Percentiles rank a stretch among this genome's conserved stretches.
These are phyloP conservation scores for Columba livia DNA, from an alignment of 2,113 vertebrate genomes.

Conservation along the genomic window DNA sequence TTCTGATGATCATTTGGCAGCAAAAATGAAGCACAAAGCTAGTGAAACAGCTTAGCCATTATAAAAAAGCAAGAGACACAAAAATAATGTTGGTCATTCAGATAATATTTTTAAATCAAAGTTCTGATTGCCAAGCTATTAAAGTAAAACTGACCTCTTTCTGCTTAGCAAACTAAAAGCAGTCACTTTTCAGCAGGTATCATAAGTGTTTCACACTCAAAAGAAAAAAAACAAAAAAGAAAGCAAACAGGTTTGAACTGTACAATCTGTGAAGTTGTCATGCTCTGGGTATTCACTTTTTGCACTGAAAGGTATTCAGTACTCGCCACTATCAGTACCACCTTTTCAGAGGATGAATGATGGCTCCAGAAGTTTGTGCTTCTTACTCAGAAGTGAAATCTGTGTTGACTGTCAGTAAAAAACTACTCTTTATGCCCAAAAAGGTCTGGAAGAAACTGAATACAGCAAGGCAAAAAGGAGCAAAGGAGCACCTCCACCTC, in stretches of 20 bases:
- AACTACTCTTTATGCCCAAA: not conserved
- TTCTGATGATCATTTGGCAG: not conserved
- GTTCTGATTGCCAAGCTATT: not conserved
- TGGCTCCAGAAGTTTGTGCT: not conserved
- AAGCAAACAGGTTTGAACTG: not conserved
- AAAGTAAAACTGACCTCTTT: not conserved
- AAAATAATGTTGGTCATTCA: not conserved
- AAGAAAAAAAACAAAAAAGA: too few species aligned
- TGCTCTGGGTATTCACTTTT: not conserved
- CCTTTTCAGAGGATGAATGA: not conserved
- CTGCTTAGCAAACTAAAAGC: not conserved
- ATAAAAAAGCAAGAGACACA: not conserved
- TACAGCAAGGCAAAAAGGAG: not conserved
- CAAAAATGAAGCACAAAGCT: not conserved
- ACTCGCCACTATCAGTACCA: fast-evolving
- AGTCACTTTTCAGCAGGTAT: not conserved
- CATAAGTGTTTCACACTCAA: not conserved
- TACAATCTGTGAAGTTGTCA: not conserved
- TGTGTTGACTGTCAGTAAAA: not conserved
- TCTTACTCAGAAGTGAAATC: not conserved
- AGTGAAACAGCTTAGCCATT: not conserved
- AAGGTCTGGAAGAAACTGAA: not conserved
- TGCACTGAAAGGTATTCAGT: not conserved
- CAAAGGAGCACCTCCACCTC: not conserved
- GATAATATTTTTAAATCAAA: not conserved